These are phyloP conservation scores for Thalassoma bifasciatum DNA, from an alignment of 2,113 vertebrate genomes.

Conservation along the genomic window DNA sequence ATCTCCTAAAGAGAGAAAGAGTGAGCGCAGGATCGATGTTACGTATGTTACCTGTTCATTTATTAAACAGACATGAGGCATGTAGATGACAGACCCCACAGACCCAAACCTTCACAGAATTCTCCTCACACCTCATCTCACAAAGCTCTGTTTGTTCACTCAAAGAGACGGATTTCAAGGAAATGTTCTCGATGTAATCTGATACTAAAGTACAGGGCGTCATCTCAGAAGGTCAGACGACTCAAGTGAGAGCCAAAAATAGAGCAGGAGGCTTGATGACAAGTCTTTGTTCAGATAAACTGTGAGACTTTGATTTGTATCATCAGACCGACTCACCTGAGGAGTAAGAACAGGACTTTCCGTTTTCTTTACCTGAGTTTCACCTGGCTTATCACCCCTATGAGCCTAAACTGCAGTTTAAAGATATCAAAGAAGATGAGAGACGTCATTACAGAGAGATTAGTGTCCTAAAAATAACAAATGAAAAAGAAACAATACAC, in stretches of 20 bases:
- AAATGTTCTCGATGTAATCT: background rate
- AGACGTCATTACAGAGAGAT: background rate
- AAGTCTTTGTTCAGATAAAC: background rate
- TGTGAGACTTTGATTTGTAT: constrained; percentile 18
- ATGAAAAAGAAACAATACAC: too few relatives aligned
- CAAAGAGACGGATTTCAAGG: background rate
- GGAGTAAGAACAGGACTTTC: constrained; percentile 2
- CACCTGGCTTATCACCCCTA: background rate
- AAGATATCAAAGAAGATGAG: too few relatives aligned
- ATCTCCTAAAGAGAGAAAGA: too few relatives aligned
- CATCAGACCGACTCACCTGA: too few relatives aligned
- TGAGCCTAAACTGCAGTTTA: background rate
- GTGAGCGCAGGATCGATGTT: too few relatives aligned
- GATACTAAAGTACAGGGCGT: background rate
- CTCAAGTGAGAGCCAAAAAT: background rate
- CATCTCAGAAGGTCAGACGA: background rate
- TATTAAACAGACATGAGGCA: constrained; percentile 13
- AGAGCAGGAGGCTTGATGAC: background rate
- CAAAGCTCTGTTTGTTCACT: too few relatives aligned
- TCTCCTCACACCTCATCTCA: constrained; percentile 14
- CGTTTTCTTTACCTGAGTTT: too few relatives aligned
- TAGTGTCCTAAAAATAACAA: too few relatives aligned
- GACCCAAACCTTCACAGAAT: background rate
- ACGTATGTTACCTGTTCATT: constrained; percentile 24
- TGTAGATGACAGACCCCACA: too few relatives aligned